Evolutionary conservation across 2,113 vertebrate species (phyloP), one percentile per base, ranked within the genome.

Genomic region (Hylia prasina): DNA sequence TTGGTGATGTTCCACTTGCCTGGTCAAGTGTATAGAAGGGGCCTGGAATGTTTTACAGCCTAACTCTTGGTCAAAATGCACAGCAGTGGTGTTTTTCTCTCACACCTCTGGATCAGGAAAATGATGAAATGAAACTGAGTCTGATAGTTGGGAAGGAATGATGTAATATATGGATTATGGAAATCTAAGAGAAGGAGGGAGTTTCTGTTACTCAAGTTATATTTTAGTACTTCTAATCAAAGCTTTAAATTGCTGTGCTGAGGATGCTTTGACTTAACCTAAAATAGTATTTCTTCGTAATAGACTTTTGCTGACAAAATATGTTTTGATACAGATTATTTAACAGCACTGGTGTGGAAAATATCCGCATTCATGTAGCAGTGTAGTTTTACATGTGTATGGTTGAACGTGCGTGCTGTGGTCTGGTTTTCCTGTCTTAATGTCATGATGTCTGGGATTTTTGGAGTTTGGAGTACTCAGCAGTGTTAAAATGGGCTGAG

Each of bases 341-440:
- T 2, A 7, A 10, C 37, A 60, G 50, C 14, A 4, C 39, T 9
- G 11, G 39, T 22, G 21, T 66, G 42, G 50, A 83, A 93, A 58
- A 61, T 45, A 35, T 0, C 18, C 1, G 4, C 1, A 0, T 78
- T 73, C 20, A 7, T 54, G 16, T 57, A 47, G 64, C 13, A 33
- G 21, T 25, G 25, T 40, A 53, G 42, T 65, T 70, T 40, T 44
- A 31, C 5, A 6, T 37, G 15, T 24, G 21, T 35, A 6, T 19
- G 11, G 14, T 24, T 82, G 71, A 69, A 83, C 80, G 80, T 45
- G 20, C 80, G 80, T 45, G 20, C 44, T 79, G 0, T 15, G 7
- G 24, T 51, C 44, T 63, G 23, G 23, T 42, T 9, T 45, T 78
- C 15, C 13, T 68, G 9, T 72, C 44, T 44, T 64, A 17, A 31